These are phyloP conservation scores for Pollenia griseotomentosa DNA, from an alignment of 2,888 invertebrate genomes.

Conservation along the genomic window DNA sequence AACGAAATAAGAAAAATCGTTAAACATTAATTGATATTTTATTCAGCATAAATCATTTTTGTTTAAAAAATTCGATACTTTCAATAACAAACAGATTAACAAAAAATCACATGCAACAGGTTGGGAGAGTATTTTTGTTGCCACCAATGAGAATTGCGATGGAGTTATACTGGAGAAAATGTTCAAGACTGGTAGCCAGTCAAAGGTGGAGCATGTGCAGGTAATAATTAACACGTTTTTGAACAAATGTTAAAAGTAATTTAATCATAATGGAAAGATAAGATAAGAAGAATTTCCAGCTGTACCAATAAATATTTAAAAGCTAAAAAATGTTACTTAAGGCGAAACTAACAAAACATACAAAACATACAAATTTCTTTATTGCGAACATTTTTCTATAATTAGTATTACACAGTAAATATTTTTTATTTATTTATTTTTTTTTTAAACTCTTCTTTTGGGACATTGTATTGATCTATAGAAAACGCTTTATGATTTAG, in stretches of 20 bases:
- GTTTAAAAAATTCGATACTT: conserved; percentile 19
- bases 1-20: not conserved
- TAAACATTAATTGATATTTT: conserved; percentile 43
- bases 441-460: too few relatives aligned
- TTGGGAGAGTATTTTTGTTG: not conserved
- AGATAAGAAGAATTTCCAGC: too few relatives aligned
- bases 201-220: conserved; percentile 8
- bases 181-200: conserved; percentile 20
- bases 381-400: too few relatives aligned
- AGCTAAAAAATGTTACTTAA: too few relatives aligned
- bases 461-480: too few relatives aligned
- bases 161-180: not conserved
- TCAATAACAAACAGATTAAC: not conserved
- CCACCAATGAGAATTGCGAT: not conserved
- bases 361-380: too few relatives aligned
- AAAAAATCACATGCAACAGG: not conserved
- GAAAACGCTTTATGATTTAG: too few relatives aligned
- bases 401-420: too few relatives aligned
- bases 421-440: too few relatives aligned
- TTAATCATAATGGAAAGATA: not conserved
- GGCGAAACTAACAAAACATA: too few relatives aligned
- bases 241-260: not conserved
- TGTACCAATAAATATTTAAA: too few relatives aligned
- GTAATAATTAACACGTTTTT: conserved; percentile 21
- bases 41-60: conserved; percentile 49